Percentiles rank a stretch among this genome's conserved stretches.
Conservation (phyloP, 2,113 vertebrate genomes). For the Lynx canadensis region DNA sequence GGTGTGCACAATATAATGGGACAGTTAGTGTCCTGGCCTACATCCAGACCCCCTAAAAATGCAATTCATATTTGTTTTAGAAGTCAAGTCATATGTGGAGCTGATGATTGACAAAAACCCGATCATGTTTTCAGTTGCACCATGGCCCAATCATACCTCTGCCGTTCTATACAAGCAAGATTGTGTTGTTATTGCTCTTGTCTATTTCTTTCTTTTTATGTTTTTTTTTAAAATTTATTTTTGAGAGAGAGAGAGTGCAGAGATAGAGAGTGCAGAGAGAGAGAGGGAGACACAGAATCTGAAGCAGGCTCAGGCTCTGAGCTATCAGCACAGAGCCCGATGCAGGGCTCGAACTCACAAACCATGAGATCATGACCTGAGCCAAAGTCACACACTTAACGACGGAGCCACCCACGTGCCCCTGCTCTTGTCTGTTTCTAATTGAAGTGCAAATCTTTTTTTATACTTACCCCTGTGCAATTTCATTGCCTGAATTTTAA, state of each 20-base stretch:
- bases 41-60: neutral
- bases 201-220: neutral
- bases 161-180: neutral
- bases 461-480: neutral
- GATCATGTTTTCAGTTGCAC: neutral
- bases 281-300: no score
- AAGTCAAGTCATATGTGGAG: neutral
- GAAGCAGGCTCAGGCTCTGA: no score
- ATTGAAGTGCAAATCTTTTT: neutral
- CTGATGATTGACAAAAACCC: neutral
- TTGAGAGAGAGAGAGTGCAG: no score
- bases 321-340: no score
- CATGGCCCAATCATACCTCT: no score
- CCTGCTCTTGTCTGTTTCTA: neutral
- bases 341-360: no score
- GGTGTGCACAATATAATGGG: accelerated
- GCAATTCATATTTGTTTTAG: neutral
- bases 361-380: no score
- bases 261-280: no score
- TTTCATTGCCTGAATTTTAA: neutral
- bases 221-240: no score
- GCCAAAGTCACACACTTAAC: no score
- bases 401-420: no score
- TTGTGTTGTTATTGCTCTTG: neutral
- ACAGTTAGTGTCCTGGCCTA: neutral